These are phyloP conservation scores for Podarcis siculus DNA, from an alignment of 2,797 vertebrate genomes.

Conservation along the genomic window DNA sequence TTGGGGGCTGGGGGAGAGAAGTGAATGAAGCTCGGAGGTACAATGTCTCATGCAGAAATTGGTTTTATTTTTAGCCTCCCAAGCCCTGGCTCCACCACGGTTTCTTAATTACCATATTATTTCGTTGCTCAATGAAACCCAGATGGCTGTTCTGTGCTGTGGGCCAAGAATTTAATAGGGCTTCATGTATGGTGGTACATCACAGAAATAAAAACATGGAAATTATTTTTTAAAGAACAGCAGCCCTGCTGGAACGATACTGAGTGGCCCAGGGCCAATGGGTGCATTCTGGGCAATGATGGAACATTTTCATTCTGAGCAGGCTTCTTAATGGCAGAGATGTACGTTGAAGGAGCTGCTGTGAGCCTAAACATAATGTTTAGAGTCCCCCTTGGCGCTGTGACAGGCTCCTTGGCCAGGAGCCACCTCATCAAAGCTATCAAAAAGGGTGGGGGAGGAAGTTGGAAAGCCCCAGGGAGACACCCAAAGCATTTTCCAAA, in stretches of 20 bases:
- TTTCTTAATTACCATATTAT: constrained; percentile 65
- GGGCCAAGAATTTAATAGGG: neutral
- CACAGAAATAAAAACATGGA: constrained; percentile 52
- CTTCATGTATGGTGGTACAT: constrained; percentile 33
- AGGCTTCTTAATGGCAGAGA: neutral
- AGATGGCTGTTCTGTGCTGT: constrained; percentile 56
- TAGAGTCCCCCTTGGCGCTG: neutral
- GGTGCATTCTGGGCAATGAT: neutral
- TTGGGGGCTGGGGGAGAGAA: fast-evolving
- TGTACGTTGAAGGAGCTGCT: neutral
- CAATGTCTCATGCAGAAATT: constrained; percentile 22
- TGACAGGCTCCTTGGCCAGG: neutral
- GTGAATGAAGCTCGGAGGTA: constrained; percentile 21
- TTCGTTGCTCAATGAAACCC: constrained; percentile 66
- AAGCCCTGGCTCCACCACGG: constrained; percentile 59
- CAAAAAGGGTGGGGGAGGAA: neutral
- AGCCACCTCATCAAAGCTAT: neutral
- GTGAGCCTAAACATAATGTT: neutral
- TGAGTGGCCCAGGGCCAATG: neutral
- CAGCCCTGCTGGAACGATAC: constrained; percentile 28
- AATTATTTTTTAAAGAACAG: constrained; percentile 44
- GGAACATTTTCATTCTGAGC: constrained; percentile 2
- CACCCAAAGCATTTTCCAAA: neutral
- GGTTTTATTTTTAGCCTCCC: constrained; percentile 65
- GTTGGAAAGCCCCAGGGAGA: no score